Conservation (phyloP, 1,140 invertebrate genomes). For the Triops cancriformis region DNA sequence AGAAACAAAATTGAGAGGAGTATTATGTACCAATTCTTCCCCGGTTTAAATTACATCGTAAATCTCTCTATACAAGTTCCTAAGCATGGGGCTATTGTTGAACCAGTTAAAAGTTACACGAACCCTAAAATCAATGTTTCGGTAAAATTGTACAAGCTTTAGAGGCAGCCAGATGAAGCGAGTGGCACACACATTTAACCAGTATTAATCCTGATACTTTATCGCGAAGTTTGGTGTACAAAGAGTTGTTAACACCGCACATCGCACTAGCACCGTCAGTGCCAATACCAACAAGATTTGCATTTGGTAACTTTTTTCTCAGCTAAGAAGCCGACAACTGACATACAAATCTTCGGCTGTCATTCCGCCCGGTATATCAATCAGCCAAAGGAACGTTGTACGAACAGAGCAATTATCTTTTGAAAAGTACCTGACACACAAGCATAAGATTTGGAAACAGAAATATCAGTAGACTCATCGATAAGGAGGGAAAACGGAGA, state of each 20-base stretch:
- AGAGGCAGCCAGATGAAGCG: too few species aligned
- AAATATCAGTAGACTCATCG: background rate
- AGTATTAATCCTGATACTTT: slow-evolving; percentile 31
- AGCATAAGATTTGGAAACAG: background rate
- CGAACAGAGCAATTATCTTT: background rate
- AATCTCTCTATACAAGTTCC: slow-evolving; percentile 34
- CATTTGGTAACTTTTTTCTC: background rate
- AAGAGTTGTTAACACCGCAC: slow-evolving; percentile 38
- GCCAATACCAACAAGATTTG: slow-evolving; percentile 33
- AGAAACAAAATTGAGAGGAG: background rate
- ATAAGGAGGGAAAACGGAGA: background rate
- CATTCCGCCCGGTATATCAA: too few species aligned
- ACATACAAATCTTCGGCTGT: background rate
- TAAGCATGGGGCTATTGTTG: slow-evolving; percentile 30
- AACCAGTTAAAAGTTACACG: slow-evolving; percentile 40
- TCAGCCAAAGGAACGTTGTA: too few species aligned
- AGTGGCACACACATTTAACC: slow-evolving; percentile 33
- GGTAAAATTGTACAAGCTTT: slow-evolving; percentile 38
- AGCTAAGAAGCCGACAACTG: background rate
- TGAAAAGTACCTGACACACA: background rate
- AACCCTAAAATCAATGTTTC: slow-evolving; percentile 39
- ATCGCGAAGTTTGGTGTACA: slow-evolving; percentile 32
- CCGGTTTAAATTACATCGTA: slow-evolving; percentile 37
- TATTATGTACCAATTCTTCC: slow-evolving; percentile 11
- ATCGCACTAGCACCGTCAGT: slow-evolving; percentile 40